These are phyloP conservation scores for Chloroceryle inda DNA, from an alignment of 2,797 vertebrate genomes.

Conservation along the genomic window DNA sequence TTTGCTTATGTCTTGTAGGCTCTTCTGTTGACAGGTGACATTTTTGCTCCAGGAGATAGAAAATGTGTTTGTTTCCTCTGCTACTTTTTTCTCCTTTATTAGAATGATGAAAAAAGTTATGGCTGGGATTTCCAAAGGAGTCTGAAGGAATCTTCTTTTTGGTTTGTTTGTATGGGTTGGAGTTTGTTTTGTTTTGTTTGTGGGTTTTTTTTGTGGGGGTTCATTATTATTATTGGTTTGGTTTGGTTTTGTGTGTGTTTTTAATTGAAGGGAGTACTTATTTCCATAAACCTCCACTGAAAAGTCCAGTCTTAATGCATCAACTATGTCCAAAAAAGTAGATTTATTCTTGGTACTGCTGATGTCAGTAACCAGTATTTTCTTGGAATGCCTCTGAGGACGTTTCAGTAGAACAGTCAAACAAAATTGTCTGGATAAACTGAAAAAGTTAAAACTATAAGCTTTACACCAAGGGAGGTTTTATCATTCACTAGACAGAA, in stretches of 20 bases:
- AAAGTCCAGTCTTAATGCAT: conserved; percentile 4
- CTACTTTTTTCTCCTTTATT: neutral
- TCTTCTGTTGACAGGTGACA: neutral
- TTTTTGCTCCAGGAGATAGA: neutral
- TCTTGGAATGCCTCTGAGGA: neutral
- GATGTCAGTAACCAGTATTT: neutral
- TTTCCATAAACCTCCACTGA: conserved; percentile 19
- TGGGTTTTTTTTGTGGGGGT: too few species aligned
- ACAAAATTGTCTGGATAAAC: neutral
- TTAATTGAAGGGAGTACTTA: neutral
- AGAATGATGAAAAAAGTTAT: neutral
- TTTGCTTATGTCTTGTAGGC: neutral
- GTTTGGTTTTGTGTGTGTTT: neutral
- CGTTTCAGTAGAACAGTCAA: neutral
- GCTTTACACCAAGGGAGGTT: neutral
- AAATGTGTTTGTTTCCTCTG: neutral
- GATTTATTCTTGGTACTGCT: neutral
- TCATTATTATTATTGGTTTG: too few species aligned
- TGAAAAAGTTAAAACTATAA: neutral
- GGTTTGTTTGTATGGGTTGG: too few species aligned
- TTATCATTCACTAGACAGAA: neutral
- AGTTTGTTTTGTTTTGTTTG: too few species aligned
- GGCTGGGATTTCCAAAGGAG: neutral
- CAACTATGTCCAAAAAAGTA: neutral
- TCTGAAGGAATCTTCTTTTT: neutral